A percentile compares a stretch with the other conserved stretches of the same genome.
These are phyloP conservation scores for Suncus etruscus DNA, from an alignment of 2,113 vertebrate species.

Conservation along the genomic window DNA sequence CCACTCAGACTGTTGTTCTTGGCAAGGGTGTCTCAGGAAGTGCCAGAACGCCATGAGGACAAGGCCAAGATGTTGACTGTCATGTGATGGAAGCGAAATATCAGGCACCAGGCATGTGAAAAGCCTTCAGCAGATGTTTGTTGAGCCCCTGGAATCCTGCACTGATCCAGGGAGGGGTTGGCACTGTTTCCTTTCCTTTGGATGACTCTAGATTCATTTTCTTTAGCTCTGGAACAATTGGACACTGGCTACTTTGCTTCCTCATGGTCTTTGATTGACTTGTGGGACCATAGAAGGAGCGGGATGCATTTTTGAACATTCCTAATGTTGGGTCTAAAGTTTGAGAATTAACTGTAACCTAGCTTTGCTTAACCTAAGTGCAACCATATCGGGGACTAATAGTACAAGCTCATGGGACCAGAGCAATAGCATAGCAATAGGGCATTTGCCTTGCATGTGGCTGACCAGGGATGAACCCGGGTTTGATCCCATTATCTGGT, in stretches of 20 bases:
- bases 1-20: too few relatives aligned
- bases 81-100: neutral
- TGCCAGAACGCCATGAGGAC: too few relatives aligned
- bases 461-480: too few relatives aligned
- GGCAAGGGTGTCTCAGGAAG: too few relatives aligned
- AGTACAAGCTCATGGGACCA: too few relatives aligned
- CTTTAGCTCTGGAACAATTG: neutral
- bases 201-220: constrained; percentile 41
- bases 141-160: neutral
- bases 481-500: too few relatives aligned
- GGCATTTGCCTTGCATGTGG: too few relatives aligned
- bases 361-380: too few relatives aligned
- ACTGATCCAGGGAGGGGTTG: constrained; percentile 31
- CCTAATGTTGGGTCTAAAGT: constrained; percentile 5
- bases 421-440: too few relatives aligned
- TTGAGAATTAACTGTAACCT: too few relatives aligned
- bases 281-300: neutral
- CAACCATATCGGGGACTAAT: too few relatives aligned
- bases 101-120: neutral
- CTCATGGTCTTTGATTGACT: neutral
- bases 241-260: constrained; percentile 19
- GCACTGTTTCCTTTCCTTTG: neutral
- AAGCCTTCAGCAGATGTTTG: neutral
- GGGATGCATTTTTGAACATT: constrained; percentile 58
- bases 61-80: too few relatives aligned